These are phyloP conservation scores for Salmo trutta DNA, from an alignment of 2,797 vertebrate species.

Conservation along the genomic window DNA sequence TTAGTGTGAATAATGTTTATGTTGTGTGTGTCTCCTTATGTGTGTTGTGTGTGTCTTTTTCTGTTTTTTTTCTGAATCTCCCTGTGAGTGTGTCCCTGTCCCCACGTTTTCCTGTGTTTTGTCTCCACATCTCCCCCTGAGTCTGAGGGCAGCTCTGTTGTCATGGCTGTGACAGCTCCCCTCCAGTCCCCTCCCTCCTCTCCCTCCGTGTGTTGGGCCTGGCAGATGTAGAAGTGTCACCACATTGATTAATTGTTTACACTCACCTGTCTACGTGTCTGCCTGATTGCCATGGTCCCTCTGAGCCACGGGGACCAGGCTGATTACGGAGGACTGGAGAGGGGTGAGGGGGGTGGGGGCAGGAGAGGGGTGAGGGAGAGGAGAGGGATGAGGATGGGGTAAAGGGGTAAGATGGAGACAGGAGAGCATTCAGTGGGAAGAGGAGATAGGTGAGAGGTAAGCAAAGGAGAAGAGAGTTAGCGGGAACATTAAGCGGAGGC, in stretches of 20 bases:
- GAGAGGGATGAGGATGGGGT: too few relatives aligned
- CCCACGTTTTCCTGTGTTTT: background rate
- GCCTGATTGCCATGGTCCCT: constrained; percentile 74
- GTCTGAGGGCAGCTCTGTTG: constrained; percentile 61
- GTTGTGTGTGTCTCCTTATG: background rate
- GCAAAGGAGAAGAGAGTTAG: background rate
- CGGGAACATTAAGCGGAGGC: too few relatives aligned
- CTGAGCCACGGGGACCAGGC: constrained; percentile 66
- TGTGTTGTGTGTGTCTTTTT: constrained; percentile 1
- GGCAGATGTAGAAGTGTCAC: constrained; percentile 89
- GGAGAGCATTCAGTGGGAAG: too few relatives aligned
- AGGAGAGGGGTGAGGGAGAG: constrained; percentile 20
- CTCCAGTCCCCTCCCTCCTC: constrained; percentile 47
- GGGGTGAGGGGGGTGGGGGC: background rate
- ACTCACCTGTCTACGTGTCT: constrained; percentile 82
- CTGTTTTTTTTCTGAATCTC: constrained; percentile 38
- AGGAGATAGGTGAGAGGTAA: background rate
- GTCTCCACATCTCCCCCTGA: background rate
- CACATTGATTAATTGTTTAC: constrained; percentile 86
- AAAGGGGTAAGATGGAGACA: too few relatives aligned
- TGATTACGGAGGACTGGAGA: constrained; percentile 38
- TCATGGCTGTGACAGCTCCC: constrained; percentile 73
- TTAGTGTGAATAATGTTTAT: background rate
- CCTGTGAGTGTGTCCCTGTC: constrained; percentile 13
- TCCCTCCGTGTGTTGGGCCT: constrained; percentile 71